Percentiles rank a stretch among this genome's conserved stretches.
These are phyloP conservation scores for Motacilla alba DNA, from an alignment of 2,113 vertebrate species.

Conservation along the genomic window DNA sequence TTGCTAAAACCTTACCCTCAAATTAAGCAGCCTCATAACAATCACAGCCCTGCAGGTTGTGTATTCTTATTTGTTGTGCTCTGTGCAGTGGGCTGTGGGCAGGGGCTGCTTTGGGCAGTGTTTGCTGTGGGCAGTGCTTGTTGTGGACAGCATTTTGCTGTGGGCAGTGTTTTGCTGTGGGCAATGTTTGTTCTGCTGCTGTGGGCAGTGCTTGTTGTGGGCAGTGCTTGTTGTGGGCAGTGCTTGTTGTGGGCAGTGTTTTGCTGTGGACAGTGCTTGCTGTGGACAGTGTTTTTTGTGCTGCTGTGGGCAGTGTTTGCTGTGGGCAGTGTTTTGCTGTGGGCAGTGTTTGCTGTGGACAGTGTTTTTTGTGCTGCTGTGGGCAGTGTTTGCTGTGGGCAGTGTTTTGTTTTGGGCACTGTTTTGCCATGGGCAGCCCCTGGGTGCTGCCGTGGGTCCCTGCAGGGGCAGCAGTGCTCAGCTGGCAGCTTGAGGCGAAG, in stretches of 20 bases:
- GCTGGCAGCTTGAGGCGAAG: not conserved
- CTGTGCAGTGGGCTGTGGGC: not conserved
- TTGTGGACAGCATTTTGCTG: not conserved
- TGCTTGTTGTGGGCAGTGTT: not conserved
- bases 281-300: not conserved
- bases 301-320: not conserved
- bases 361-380: too few relatives aligned
- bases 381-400: too few relatives aligned
- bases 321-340: not conserved
- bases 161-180: not conserved
- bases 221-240: not conserved
- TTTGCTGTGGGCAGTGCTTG: not conserved
- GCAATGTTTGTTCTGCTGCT: too few relatives aligned
- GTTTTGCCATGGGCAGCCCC: not conserved
- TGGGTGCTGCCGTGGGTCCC: not conserved
- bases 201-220: too few relatives aligned
- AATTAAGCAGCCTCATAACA: not conserved
- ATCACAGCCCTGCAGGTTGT: not conserved
- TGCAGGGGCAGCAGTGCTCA: not conserved
- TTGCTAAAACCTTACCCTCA: not conserved
- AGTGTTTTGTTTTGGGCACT: not conserved
- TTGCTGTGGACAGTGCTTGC: not conserved
- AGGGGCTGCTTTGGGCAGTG: not conserved
- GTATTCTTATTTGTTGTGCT: not conserved
- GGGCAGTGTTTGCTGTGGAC: not conserved